Conservation (phyloP, 2,113 vertebrate genomes). For the Urocynchramus pylzowi region DNA sequence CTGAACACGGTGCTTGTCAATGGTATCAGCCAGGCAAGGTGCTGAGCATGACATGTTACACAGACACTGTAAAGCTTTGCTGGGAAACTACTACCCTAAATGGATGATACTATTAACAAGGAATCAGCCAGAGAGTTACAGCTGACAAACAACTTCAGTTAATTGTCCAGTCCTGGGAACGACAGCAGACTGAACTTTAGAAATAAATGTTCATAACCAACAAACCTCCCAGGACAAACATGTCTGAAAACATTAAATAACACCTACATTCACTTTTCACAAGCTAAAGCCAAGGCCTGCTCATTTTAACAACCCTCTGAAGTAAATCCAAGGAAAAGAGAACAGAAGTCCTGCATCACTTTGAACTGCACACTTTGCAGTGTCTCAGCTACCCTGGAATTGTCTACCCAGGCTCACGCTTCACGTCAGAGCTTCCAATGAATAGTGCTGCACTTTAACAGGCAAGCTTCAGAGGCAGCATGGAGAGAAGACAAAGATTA, state of each 20-base stretch:
- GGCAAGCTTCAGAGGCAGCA: not conserved
- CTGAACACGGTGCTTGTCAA: accelerated
- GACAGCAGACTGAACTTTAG: not conserved
- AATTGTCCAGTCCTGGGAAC: not conserved
- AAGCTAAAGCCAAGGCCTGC: not conserved
- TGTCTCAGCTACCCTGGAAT: not conserved
- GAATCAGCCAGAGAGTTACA: not conserved
- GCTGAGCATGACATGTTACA: not conserved
- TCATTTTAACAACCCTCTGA: not conserved
- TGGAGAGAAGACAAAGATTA: not conserved
- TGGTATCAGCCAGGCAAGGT: accelerated
- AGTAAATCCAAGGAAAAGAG: not conserved
- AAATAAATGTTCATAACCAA: not conserved
- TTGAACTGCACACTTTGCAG: not conserved
- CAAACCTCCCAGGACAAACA: not conserved
- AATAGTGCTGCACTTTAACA: not conserved
- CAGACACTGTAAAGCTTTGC: not conserved
- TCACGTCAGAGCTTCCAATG: not conserved
- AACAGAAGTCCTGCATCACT: not conserved
- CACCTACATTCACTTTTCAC: not conserved
- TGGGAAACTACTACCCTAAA: not conserved
- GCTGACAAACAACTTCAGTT: not conserved
- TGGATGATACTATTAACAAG: not conserved
- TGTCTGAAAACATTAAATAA: not conserved
- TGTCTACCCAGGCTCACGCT: not conserved